Evolutionary conservation across 53 echinoderm and acorn worm genomes (phyloP), one percentile per base, ranked within the genome.

Genomic region (Arbacia lixula): DNA sequence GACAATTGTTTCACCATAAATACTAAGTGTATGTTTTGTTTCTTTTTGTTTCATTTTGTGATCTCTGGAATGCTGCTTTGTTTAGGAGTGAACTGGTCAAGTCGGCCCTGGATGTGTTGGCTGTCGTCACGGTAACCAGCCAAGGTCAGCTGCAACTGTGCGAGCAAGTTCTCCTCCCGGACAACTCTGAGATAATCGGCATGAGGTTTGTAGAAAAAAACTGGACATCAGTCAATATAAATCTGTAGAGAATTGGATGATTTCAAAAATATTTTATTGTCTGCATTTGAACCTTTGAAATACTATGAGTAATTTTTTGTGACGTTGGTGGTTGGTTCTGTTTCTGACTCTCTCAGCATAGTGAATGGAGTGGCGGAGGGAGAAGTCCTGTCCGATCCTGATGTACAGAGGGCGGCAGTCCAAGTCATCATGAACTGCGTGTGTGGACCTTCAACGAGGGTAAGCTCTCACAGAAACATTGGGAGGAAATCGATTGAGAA

Each of bases 361-460:
- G 84, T 96, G 32, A 90, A 89, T 76, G 89, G 93, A 28, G 94
- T 96, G 36, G 92, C 94, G 27, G 97, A 94, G 60, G 97, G 97
- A 33, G 93, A 91, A 32, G 86, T 91, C 5, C 51, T 93, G 4
- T 55, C 91, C 10, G 97, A 96, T 51, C 88, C 93, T 16, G 89
- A 89, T 41, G 97, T 91, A 11, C 97, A 96, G 93, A 96, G 87
- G 72, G 89, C 97, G 54, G 93, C 97, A n/a, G 62, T 96, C 12
- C 97, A 93, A 60, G 91, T 96, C 50, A 91, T 96, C 86, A 96
- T 91, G 52, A 96, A 96, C 87, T 96, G 90, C 79, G 97, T 96
- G 51, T 96, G 97, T 88, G 91, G 97, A 33, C 94, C 97, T 8
- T 83, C 80, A 50, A 87, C 91, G 16, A 91, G 90, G 84, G 97